phyloP scores from a whole-genome alignment of 1,140 invertebrate genomes.

The Mercenaria mercenaria region DNA sequence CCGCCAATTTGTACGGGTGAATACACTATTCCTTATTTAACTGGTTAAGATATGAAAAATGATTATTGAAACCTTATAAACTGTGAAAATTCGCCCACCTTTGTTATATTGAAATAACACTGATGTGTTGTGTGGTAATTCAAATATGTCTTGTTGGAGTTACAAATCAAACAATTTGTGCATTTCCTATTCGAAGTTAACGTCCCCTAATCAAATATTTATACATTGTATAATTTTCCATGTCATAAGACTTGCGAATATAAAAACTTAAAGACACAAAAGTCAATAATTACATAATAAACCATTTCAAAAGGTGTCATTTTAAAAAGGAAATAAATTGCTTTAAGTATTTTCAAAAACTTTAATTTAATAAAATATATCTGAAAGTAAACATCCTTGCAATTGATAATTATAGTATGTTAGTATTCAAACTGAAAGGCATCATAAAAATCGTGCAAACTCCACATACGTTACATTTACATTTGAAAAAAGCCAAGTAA shows the following conservation, averaged over 20 bases:
- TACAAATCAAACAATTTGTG: constrained; percentile 5
- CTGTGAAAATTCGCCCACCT: constrained; percentile 51
- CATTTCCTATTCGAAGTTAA: neutral
- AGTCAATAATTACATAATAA: neutral
- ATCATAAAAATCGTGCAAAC: too few species aligned
- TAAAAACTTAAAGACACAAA: neutral
- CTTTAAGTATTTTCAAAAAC: too few species aligned
- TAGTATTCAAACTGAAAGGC: too few species aligned
- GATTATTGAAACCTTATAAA: constrained; percentile 33
- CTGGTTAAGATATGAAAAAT: constrained; percentile 45
- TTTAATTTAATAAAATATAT: too few species aligned
- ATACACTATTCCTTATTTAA: constrained; percentile 38
- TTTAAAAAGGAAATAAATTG: too few species aligned
- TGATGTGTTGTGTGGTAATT: constrained; percentile 52
- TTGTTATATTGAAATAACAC: constrained; percentile 48
- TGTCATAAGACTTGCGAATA: neutral
- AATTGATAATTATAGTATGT: too few species aligned
- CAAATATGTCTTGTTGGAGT: constrained; percentile 25
- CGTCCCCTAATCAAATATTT: constrained; percentile 1
- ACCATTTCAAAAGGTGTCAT: too few species aligned
- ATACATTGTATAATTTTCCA: neutral
- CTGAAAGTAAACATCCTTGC: too few species aligned
- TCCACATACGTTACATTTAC: too few species aligned
- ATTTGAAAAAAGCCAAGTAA: too few species aligned
- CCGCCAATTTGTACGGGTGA: constrained; percentile 6